phyloP scores from a whole-genome alignment of 1,140 invertebrate species.

The Camponotus pennsylvanicus region DNA sequence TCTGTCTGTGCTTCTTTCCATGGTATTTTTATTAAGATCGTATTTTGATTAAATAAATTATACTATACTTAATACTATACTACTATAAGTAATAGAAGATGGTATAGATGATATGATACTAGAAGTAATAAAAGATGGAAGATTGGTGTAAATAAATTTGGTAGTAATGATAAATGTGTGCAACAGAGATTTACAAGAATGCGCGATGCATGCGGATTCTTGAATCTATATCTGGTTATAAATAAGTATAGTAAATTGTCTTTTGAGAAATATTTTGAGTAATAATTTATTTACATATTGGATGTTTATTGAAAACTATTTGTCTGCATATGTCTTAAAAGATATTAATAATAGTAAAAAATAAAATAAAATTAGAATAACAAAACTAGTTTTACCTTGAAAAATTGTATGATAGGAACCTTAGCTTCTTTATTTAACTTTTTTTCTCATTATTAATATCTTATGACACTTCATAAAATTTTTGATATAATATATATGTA shows the following conservation, averaged over 20 bases:
- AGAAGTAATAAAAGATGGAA: not conserved
- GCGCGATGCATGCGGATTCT: conserved; percentile 23
- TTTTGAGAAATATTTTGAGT: not conserved
- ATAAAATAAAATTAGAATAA: conserved; percentile 9
- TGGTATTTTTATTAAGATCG: conserved; percentile 50
- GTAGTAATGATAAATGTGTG: conserved; percentile 1
- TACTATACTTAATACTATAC: no score
- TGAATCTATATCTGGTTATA: not conserved
- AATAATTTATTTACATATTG: conserved; percentile 33
- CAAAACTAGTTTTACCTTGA: not conserved
- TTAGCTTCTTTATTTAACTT: not conserved
- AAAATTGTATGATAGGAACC: not conserved
- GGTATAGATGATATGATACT: no score
- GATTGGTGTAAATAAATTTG: conserved; percentile 20
- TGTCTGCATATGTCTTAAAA: conserved; percentile 7
- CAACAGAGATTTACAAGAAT: conserved; percentile 41
- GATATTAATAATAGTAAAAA: not conserved
- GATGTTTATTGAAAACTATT: conserved; percentile 15
- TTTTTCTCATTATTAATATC: conserved; percentile 27
- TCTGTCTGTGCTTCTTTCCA: conserved; percentile 55
- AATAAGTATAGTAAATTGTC: conserved; percentile 7
- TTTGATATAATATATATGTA: no score
- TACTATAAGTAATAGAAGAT: conserved; percentile 20
- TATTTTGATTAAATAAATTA: conserved; percentile 25
- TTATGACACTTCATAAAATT: not conserved